Conservation (phyloP, 2,113 vertebrate genomes). For the Elgaria multicarinata region DNA sequence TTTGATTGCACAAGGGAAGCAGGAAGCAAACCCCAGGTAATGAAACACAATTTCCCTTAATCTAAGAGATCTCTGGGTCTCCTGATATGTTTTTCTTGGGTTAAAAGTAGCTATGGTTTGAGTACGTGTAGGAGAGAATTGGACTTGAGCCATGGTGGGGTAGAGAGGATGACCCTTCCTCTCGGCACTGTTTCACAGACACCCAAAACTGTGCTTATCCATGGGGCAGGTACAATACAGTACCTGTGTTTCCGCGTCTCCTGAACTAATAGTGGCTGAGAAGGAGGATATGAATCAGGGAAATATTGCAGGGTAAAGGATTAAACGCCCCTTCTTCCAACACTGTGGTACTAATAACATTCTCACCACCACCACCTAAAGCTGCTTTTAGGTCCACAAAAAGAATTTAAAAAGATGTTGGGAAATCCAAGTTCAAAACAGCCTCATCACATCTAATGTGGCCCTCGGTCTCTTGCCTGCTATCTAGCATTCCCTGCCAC, state of each 20-base stretch:
- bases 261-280: not conserved
- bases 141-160: not conserved
- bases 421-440: not conserved
- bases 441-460: not conserved
- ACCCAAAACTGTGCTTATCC: no score
- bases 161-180: not conserved
- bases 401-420: not conserved
- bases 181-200: not conserved
- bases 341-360: not conserved
- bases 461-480: not conserved
- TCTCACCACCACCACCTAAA: not conserved
- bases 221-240: no score
- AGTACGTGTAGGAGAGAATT: not conserved
- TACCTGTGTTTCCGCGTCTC: no score
- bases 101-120: not conserved
- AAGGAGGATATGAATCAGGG: not conserved
- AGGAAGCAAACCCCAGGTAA: no score
- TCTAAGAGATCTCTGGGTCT: not conserved
- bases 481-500: not conserved
- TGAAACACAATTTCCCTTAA: no score
- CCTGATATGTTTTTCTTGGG: not conserved
- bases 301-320: not conserved
- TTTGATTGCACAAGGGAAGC: no score
- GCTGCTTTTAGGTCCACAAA: not conserved
- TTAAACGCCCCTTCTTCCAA: not conserved